phyloP scores from a whole-genome alignment of 2,888 invertebrate genomes.

The Schrankia costaestrigalis region DNA sequence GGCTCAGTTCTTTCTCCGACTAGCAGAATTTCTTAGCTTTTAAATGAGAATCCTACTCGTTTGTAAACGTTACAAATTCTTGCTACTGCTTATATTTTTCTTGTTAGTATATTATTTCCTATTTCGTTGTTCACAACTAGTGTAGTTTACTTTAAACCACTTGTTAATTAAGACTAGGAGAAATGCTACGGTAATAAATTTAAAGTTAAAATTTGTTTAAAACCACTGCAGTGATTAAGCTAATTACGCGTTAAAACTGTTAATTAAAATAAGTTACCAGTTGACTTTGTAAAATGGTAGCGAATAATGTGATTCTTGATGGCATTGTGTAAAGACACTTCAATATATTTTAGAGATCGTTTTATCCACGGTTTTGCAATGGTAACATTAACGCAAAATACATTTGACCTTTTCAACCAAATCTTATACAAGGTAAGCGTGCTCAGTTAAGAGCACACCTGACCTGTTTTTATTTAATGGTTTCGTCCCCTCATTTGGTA shows the following conservation, averaged over 20 bases:
- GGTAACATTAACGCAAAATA: constrained; percentile 13
- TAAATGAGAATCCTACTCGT: constrained; percentile 17
- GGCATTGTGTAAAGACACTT: constrained; percentile 8
- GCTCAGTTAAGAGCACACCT: constrained; percentile 20
- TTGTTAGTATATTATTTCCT: constrained; percentile 13
- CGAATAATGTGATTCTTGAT: constrained; percentile 6
- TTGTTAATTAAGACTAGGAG: not conserved
- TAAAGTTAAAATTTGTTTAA: not conserved
- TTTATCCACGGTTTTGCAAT: constrained; percentile 13
- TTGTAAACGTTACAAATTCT: constrained; percentile 17
- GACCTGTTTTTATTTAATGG: constrained; percentile 30
- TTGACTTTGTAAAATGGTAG: not conserved
- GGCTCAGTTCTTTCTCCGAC: constrained; percentile 15
- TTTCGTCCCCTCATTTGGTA: constrained; percentile 25
- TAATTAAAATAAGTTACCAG: constrained; percentile 1
- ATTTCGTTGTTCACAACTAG: constrained; percentile 11
- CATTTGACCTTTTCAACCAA: constrained; percentile 22
- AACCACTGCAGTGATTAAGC: not conserved
- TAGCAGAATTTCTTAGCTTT: constrained; percentile 17
- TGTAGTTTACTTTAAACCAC: constrained; percentile 3
- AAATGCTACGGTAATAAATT: not conserved
- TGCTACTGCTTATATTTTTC: constrained; percentile 9
- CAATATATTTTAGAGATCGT: constrained; percentile 26
- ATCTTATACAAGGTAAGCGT: constrained; percentile 19
- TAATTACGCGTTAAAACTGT: not conserved